These are phyloP conservation scores for Helarctos malayanus DNA, from an alignment of 2,797 vertebrate genomes.

Conservation along the genomic window DNA sequence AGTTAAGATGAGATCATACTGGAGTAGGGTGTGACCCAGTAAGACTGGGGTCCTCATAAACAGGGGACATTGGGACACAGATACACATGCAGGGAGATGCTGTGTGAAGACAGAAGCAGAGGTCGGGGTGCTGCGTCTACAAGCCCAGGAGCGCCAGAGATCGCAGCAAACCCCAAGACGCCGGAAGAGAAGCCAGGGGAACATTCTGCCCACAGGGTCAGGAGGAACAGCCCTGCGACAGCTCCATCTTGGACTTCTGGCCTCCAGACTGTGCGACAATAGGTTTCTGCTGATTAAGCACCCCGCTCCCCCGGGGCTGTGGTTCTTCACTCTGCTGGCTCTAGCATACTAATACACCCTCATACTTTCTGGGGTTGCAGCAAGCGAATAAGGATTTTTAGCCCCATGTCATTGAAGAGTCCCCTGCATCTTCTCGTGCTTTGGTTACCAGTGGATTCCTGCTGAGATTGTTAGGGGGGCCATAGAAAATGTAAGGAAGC, in stretches of 20 bases:
- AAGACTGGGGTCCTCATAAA: background rate
- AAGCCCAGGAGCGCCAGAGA: background rate
- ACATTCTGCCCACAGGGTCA: background rate
- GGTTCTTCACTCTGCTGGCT: background rate
- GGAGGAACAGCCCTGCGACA: background rate
- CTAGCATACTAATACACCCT: fast-evolving
- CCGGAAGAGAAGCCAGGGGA: background rate
- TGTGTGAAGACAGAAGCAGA: background rate
- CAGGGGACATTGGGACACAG: background rate
- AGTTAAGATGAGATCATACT: background rate
- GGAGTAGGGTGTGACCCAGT: too few relatives aligned
- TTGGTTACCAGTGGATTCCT: too few relatives aligned
- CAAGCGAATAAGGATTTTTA: background rate
- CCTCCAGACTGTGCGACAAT: fast-evolving
- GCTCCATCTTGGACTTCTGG: background rate
- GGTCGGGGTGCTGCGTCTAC: fast-evolving
- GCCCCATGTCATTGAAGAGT: fast-evolving
- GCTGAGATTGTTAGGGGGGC: background rate
- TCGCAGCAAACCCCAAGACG: fast-evolving
- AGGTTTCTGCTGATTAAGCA: background rate
- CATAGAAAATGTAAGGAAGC: background rate
- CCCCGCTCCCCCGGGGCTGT: too few relatives aligned
- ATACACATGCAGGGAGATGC: fast-evolving
- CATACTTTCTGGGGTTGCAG: background rate
- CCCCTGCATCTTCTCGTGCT: background rate